Evolutionary conservation across 2,888 invertebrate genomes (phyloP), one percentile per base, ranked within the genome.

Genomic region (Chouioia cunea): DNA sequence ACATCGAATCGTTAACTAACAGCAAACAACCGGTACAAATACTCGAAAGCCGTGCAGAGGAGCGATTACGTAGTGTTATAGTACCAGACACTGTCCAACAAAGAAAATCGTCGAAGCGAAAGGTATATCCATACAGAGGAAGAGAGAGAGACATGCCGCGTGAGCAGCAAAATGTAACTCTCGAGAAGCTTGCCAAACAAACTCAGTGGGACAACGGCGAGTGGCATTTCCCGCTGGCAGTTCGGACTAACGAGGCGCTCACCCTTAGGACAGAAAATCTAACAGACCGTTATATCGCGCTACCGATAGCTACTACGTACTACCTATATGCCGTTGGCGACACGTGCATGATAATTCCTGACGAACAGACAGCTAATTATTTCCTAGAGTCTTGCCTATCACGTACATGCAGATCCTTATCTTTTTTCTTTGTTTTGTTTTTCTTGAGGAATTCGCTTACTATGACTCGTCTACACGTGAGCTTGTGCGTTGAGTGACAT

Each of bases 341-440:
- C 27, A 27, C 53, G 43, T 18, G 57, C 64, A 43, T 57, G 6
- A 27, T 27, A 57, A 60, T 53, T 52, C 52, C 46, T 16, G 65
- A 44, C 48, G 18, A 52, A 52, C 58, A 50, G 66, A 58, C 66
- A 66, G 66, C 53, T 66, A 66, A 66, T 66, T 66, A 66, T 66
- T 66, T 66, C 59, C 66, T 59, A 46, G 58, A 22, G 15, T 59
- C n/a, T 15, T 18, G 20, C 16, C 58, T 18, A 16, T 50, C 50
- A 14, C 58, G 6, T 52, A 22, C 47, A 2, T 14, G 10, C 6
- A 22, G 47, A 16, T 6, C 18, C 0, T 44, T 6, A 59, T 46
- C 46, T 58, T 46, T 58, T 46, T 23, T 6, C 12, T 4, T 22
- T 46, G 44, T n/a, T n/a, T n/a, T n/a, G n/a, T n/a, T n/a, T n/a